These are phyloP conservation scores for Ciconia boyciana DNA, from an alignment of 2,113 vertebrate genomes.

Conservation along the genomic window DNA sequence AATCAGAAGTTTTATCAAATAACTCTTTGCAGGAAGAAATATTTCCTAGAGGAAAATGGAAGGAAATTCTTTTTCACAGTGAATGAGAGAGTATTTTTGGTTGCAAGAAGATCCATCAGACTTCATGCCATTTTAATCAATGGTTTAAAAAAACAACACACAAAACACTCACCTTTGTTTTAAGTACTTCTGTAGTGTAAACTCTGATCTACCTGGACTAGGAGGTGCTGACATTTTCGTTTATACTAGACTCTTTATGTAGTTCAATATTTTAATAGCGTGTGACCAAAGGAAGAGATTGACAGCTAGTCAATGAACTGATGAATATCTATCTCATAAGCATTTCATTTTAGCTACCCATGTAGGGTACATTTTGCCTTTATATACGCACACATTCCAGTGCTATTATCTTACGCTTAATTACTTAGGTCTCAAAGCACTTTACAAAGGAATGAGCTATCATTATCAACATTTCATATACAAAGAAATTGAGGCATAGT, in stretches of 20 bases:
- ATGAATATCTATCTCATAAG: conserved; percentile 36
- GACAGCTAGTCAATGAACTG: conserved; percentile 46
- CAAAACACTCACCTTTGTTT: not conserved
- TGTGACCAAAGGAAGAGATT: conserved; percentile 23
- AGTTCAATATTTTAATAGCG: conserved; percentile 21
- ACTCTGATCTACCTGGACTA: not conserved
- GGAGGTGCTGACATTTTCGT: not conserved
- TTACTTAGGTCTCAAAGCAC: conserved; percentile 27
- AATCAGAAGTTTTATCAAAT: not conserved
- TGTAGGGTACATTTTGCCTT: not conserved
- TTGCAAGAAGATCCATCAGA: not conserved
- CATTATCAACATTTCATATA: not conserved
- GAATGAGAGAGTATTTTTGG: not conserved
- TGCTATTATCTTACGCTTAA: conserved; percentile 25
- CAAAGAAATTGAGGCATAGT: not conserved
- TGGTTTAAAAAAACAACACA: not conserved
- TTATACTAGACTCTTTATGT: not conserved
- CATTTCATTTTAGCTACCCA: conserved; percentile 27
- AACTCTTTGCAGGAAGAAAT: not conserved
- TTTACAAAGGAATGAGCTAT: not conserved
- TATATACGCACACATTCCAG: not conserved
- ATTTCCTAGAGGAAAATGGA: not conserved
- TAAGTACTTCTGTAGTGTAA: not conserved
- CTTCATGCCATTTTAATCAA: not conserved
- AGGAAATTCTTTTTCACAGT: not conserved